A percentile compares a stretch with the other conserved stretches of the same genome.
These are phyloP conservation scores for Papilio polyxenes DNA, from an alignment of 1,140 invertebrate species.

Conservation along the genomic window DNA sequence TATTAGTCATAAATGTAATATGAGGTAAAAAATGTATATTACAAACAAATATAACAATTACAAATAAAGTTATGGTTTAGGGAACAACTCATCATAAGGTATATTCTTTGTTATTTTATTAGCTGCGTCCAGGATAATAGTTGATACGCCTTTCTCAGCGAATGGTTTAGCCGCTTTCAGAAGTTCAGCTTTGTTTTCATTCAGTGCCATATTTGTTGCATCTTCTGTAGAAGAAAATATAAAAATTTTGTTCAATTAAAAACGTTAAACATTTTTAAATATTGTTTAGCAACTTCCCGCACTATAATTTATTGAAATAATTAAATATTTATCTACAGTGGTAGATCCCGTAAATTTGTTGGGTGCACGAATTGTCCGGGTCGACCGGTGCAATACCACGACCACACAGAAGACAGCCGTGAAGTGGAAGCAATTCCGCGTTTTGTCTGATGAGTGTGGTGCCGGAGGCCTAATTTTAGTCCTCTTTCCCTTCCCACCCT, in stretches of 20 bases:
- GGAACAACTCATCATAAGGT: conserved; percentile 82
- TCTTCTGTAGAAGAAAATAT: conserved; percentile 64
- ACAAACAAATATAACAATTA: conserved; percentile 2
- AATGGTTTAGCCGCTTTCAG: conserved; percentile 82
- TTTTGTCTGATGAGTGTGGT: no score
- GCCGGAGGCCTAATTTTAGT: no score
- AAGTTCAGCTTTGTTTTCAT: conserved; percentile 83
- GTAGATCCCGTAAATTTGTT: no score
- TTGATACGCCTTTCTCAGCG: conserved; percentile 81
- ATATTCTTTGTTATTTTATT: conserved; percentile 82
- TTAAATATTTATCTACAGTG: background rate
- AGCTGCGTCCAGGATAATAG: conserved; percentile 80
- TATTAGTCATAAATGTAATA: conserved; percentile 4
- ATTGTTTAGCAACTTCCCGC: background rate
- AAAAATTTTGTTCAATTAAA: background rate
- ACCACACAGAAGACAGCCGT: no score
- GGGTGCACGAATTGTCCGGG: no score
- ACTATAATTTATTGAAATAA: background rate
- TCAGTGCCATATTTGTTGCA: conserved; percentile 83
- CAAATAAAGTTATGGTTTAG: conserved; percentile 59
- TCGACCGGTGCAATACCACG: no score
- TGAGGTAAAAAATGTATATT: conserved; percentile 9
- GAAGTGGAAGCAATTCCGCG: no score
- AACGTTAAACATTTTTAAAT: background rate
- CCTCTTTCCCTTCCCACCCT: no score